Evolutionary conservation across 2,888 invertebrate species (phyloP), one percentile per base, ranked within the genome.

Genomic region (Pseudoips prasinana): DNA sequence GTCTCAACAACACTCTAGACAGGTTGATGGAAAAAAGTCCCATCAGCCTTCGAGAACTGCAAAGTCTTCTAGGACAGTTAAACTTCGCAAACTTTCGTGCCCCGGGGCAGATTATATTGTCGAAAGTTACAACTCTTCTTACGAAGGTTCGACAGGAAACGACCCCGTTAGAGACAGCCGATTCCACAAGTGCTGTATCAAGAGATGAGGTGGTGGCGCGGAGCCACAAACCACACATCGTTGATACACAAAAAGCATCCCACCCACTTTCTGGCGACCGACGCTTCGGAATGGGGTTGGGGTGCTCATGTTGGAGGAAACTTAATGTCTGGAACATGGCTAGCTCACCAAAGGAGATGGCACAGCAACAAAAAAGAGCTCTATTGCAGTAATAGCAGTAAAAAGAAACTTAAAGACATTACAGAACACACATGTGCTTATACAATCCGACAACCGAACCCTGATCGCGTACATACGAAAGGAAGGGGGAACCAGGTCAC

Each of bases 261-360:
- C 2, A 25, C 25, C 14, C 25, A 25, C 5, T 17, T 25, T 1
- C 17, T 25, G 17, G 8, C 25, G 25, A 25, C 25, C 6, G 25
- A 25, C 17, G 25, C 25, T 17, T 25, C 25, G 8, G 25, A 25
- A 1, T 17, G 5, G 17, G 25, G 25, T 8, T 25, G 25, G 25
- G 25, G 17, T 8, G 25, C 25, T 8, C 8, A n/a, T 5, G 7
- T 20, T 2, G 7, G n/a, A 7, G 20, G 7, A 2, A 6, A 7
- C 2, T 3, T 2, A 3, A 7, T 20, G 3, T 7, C 7, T 2
- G 20, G 20, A n/a, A 2, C 7, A 7, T 20, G 20, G 20, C 2
- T 8, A 7, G 7, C 2, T 2, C 2, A 7, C 2, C 20, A 20
- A 7, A 20, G n/a, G 7, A 6, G 2, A 2, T 25, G 25, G 25